These are phyloP conservation scores for Exephanes ischioxanthus DNA, from an alignment of 2,888 invertebrate species.

Conservation along the genomic window DNA sequence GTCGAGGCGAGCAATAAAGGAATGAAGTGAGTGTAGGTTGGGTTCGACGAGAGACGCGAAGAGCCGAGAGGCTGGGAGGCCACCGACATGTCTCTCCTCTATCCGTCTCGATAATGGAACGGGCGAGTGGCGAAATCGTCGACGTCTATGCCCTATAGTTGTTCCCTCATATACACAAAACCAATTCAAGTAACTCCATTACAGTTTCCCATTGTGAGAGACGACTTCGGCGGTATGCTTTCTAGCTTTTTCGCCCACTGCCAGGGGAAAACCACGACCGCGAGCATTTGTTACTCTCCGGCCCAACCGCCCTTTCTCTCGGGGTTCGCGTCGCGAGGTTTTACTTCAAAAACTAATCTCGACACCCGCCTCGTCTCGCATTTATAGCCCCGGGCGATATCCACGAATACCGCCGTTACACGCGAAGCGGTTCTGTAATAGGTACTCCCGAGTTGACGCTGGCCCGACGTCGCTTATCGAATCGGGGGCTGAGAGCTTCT, in stretches of 20 bases:
- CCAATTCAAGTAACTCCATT: slow-evolving; percentile 66
- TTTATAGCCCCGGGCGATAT: slow-evolving; percentile 54
- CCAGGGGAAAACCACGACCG: slow-evolving; percentile 27
- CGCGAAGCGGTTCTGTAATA: slow-evolving; percentile 13
- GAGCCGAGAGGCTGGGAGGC: slow-evolving; percentile 16
- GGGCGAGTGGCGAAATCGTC: slow-evolving; percentile 36
- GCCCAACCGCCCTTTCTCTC: slow-evolving; percentile 10
- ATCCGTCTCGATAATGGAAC: slow-evolving; percentile 48
- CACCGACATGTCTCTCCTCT: slow-evolving; percentile 30
- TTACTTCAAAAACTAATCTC: slow-evolving; percentile 59
- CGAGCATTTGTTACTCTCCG: slow-evolving; percentile 25
- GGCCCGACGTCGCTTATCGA: slow-evolving; percentile 8
- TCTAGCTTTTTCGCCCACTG: slow-evolving; percentile 34
- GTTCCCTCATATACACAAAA: slow-evolving; percentile 61
- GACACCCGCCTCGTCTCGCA: slow-evolving; percentile 51
- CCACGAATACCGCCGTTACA: slow-evolving; percentile 30
- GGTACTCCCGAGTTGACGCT: slow-evolving; percentile 30
- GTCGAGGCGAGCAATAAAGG: slow-evolving; percentile 35
- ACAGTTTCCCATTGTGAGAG: slow-evolving; percentile 53
- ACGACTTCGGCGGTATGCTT: slow-evolving; percentile 42
- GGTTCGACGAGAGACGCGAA: slow-evolving; percentile 16
- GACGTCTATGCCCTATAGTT: slow-evolving; percentile 29
- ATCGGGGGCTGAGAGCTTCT: slow-evolving; percentile 10
- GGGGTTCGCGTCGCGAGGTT: slow-evolving; percentile 40
- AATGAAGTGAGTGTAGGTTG: slow-evolving; percentile 29